phyloP scores from a whole-genome alignment of 2,888 invertebrate species.

The Salticus scenicus region DNA sequence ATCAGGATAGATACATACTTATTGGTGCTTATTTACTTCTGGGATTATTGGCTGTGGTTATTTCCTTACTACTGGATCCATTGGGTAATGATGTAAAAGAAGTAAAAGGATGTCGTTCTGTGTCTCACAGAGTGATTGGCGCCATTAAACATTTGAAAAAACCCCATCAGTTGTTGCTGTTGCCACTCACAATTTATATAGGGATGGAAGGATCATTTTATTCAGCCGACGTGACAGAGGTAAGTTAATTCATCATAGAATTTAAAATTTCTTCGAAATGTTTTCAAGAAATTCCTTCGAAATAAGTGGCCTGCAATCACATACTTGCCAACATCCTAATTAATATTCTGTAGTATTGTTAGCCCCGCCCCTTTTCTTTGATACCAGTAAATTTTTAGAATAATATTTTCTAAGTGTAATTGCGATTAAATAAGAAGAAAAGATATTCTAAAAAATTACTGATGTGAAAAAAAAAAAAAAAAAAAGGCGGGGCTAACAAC shows the following conservation, averaged over 20 bases:
- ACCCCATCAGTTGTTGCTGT: constrained; percentile 92
- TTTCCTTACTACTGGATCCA: constrained; percentile 91
- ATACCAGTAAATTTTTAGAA: too few relatives aligned
- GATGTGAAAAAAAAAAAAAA: too few relatives aligned
- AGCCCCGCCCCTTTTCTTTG: too few relatives aligned
- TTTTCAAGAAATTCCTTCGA: too few relatives aligned
- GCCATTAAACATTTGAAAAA: constrained; percentile 90
- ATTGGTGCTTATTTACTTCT: constrained; percentile 92
- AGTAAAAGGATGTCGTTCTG: neutral
- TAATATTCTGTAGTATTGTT: too few relatives aligned
- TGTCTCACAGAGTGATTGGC: constrained; percentile 82
- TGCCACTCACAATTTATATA: constrained; percentile 96
- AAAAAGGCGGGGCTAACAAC: too few relatives aligned
- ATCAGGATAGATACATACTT: constrained; percentile 90
- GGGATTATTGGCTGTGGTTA: constrained; percentile 87
- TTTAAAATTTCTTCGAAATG: too few relatives aligned
- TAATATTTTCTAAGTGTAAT: too few relatives aligned
- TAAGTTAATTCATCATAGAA: constrained; percentile 71
- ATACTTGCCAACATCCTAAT: too few relatives aligned
- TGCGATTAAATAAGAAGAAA: too few relatives aligned
- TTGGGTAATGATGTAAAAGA: constrained; percentile 78
- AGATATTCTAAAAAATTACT: too few relatives aligned
- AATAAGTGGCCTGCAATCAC: too few relatives aligned
- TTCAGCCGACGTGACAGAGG: constrained; percentile 82
- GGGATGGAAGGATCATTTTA: constrained; percentile 98